Evolutionary conservation across 2,888 invertebrate species (phyloP).

Genomic region (Spodoptera picta): DNA sequence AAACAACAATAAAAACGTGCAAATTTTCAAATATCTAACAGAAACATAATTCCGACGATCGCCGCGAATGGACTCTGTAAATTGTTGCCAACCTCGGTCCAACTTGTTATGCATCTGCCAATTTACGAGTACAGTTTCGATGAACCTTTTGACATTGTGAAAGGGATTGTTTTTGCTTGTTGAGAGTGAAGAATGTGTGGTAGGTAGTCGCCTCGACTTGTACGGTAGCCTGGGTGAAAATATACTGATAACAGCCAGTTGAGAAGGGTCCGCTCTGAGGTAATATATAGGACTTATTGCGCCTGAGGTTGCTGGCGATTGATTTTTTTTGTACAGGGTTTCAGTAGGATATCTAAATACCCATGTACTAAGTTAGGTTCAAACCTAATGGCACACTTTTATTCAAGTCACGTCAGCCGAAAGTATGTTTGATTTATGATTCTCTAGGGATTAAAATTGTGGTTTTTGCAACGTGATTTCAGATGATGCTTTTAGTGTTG

Average conservation of each 20-base stretch:
- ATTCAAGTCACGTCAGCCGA: too few species aligned
- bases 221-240: slow-evolving; percentile 57
- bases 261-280: slow-evolving; percentile 49
- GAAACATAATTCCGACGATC: slow-evolving; percentile 62
- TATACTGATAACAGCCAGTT: slow-evolving; percentile 56
- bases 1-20: slow-evolving; percentile 34
- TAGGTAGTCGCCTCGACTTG: slow-evolving; percentile 53
- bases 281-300: slow-evolving; percentile 47
- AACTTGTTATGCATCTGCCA: slow-evolving; percentile 64
- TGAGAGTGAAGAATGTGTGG: slow-evolving; percentile 24
- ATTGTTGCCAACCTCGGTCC: slow-evolving; percentile 63
- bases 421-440: too few species aligned
- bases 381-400: too few species aligned
- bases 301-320: slow-evolving; percentile 38
- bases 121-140: slow-evolving; percentile 27
- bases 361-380: background rate
- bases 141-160: slow-evolving; percentile 24
- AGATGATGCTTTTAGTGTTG: too few species aligned
- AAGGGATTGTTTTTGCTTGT: slow-evolving; percentile 22
- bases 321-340: slow-evolving; percentile 29
- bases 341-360: slow-evolving; percentile 11
- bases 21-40: slow-evolving; percentile 47
- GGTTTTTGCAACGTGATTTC: too few species aligned
- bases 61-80: slow-evolving; percentile 66
- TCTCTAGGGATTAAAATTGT: too few species aligned